phyloP scores from a whole-genome alignment of 2,888 invertebrate genomes.

The Drosophila cognata region DNA sequence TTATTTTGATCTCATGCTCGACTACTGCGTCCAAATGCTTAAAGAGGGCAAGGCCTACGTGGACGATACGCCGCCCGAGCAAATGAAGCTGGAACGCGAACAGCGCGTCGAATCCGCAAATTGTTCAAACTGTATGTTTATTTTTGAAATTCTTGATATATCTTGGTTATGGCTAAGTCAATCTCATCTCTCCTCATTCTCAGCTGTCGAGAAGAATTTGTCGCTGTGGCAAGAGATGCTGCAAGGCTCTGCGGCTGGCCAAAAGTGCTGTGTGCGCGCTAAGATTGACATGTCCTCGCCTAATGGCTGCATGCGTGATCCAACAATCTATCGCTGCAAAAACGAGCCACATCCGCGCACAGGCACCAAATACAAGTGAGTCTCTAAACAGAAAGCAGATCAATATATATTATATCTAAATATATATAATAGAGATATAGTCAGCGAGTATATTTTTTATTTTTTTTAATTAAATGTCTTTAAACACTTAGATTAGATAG shows the following conservation, averaged over 20 bases:
- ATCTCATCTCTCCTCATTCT: neutral
- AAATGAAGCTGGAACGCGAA: slow-evolving; percentile 98
- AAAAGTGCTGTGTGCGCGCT: slow-evolving; percentile 96
- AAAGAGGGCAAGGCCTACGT: slow-evolving; percentile 96
- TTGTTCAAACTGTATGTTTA: slow-evolving; percentile 91
- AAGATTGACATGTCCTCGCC: slow-evolving; percentile 98
- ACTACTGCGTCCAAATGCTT: slow-evolving; percentile 94
- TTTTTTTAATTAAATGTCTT: neutral
- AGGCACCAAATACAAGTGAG: slow-evolving; percentile 96
- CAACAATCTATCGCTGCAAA: slow-evolving; percentile 99
- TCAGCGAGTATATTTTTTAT: neutral
- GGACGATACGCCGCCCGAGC: slow-evolving; percentile 97
- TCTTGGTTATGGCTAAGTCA: neutral
- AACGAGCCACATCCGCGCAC: slow-evolving; percentile 97
- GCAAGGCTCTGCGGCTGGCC: slow-evolving; percentile 91
- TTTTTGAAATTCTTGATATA: neutral
- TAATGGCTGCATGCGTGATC: slow-evolving; percentile 99
- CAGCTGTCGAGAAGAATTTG: slow-evolving; percentile 94
- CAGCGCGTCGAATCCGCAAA: slow-evolving; percentile 93
- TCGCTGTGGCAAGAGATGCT: slow-evolving; percentile 98
- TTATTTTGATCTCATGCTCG: slow-evolving; percentile 96
- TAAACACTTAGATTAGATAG: neutral
- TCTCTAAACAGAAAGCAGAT: neutral
- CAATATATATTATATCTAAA: neutral
- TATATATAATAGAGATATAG: neutral